Base-by-base conservation (phyloP, 2,797 vertebrate genomes). In the Onychomys arenicola region DNA sequence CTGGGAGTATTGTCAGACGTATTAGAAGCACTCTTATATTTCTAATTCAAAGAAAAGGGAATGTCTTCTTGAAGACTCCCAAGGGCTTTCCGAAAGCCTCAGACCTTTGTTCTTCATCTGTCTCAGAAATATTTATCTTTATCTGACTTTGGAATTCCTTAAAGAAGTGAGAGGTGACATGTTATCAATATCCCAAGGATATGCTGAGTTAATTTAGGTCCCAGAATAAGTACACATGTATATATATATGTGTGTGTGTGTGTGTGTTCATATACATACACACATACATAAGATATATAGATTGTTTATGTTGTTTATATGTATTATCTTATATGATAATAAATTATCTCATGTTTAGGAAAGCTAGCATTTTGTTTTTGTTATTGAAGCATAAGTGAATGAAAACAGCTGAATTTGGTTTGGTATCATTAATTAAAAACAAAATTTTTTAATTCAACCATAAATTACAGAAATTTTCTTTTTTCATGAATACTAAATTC, bases 401-500 rank as follows among this genome's bases (percentile, higher is more conserved):
- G 17, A 65, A 49, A 67, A n/a, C 61, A 67, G 19, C 5, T 77
- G 43, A 84, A 46, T 71, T 87, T 78, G 94, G 40, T 87, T 95
- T 94, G 16, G 8, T 37, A 92, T 90, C 29, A 40, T 82, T 4
- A 57, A 55, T 76, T 73, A 91, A 89, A 71, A 29, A 10, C 7
- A 89, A 89, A 25, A 71, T 81, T 27, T 12, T 93, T 67, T 76
- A 95, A 63, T 67, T 95, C 29, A 67, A 63, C 19, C 23, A 29
- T 65, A 59, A 65, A 63, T 85, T 69, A 83, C 10, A 89, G 46
- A 89, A 80, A 83, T 83, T 77, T 81, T 71, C 6, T 87, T 88
- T 91, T 32, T 21, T 91, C 43, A 82, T 23, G 25, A 86, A 76
- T 87, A 76, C 2, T 90, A 78, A 95, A 37, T 77, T 82, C 25